Evolutionary conservation across 1,140 invertebrate species (phyloP).

Genomic region (Bradysia coprophila): DNA sequence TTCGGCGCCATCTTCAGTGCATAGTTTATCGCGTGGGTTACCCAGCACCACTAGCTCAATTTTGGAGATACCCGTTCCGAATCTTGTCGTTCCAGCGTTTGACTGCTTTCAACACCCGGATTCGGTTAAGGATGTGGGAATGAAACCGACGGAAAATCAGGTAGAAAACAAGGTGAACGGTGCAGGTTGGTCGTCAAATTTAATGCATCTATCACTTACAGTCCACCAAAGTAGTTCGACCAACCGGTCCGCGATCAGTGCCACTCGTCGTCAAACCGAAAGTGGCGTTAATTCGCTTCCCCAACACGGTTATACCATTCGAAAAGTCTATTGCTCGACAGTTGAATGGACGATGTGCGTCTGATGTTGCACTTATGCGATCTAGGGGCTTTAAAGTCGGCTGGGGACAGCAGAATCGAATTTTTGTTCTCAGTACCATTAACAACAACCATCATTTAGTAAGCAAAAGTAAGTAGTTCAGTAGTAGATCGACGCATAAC

Average conservation of each 20-base stretch:
- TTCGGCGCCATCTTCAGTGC: constrained; percentile 2
- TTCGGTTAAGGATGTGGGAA: too few relatives aligned
- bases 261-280: constrained; percentile 15
- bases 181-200: too few relatives aligned
- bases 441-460: constrained; percentile 13
- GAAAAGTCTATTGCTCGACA: constrained; percentile 25
- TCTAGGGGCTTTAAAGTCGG: constrained; percentile 51
- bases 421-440: constrained; percentile 29
- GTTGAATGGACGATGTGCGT: constrained; percentile 30
- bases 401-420: constrained; percentile 47
- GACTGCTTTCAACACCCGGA: too few relatives aligned
- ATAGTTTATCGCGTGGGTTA: constrained; percentile 5
- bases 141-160: too few relatives aligned
- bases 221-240: not conserved
- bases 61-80: too few relatives aligned
- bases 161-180: too few relatives aligned
- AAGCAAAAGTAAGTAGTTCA: too few relatives aligned
- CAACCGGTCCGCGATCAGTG: constrained; percentile 5
- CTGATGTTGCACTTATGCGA: constrained; percentile 43
- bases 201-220: too few relatives aligned
- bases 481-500: too few relatives aligned
- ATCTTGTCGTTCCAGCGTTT: too few relatives aligned
- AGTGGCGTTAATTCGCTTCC: constrained; percentile 23
- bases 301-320: constrained; percentile 25
- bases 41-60: not conserved